Conservation (phyloP, 2,797 vertebrate genomes). For the Sternotherus odoratus region DNA sequence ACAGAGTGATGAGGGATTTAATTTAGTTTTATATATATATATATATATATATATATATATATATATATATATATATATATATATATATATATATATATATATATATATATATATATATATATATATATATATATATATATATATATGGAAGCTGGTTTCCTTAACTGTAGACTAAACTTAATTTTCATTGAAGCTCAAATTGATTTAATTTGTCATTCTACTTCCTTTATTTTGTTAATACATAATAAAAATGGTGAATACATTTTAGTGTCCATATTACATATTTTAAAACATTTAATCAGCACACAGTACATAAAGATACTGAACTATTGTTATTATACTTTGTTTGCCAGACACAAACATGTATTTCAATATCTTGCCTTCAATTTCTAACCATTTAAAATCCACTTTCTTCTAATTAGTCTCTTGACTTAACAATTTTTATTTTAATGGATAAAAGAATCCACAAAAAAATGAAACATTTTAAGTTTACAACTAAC, state of each 20-base stretch:
- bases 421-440: constrained; percentile 48
- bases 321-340: background rate
- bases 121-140: too few relatives aligned
- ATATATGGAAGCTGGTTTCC: background rate
- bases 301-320: background rate
- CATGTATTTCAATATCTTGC: constrained; percentile 67
- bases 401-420: constrained; percentile 68
- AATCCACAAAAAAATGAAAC: background rate
- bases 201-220: background rate
- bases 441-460: background rate
- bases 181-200: background rate
- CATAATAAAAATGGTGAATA: background rate
- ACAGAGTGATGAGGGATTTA: background rate
- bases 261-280: background rate
- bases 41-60: too few relatives aligned
- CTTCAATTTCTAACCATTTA: constrained; percentile 68
- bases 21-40: constrained; percentile 7
- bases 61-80: too few relatives aligned
- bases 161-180: background rate
- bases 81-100: too few relatives aligned
- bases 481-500: background rate
- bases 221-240: background rate
- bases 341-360: background rate
- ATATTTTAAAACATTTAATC: background rate
- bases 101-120: too few relatives aligned